Evolutionary conservation across 1,140 invertebrate genomes (phyloP).

Genomic region (Pachypsylla venusta): DNA sequence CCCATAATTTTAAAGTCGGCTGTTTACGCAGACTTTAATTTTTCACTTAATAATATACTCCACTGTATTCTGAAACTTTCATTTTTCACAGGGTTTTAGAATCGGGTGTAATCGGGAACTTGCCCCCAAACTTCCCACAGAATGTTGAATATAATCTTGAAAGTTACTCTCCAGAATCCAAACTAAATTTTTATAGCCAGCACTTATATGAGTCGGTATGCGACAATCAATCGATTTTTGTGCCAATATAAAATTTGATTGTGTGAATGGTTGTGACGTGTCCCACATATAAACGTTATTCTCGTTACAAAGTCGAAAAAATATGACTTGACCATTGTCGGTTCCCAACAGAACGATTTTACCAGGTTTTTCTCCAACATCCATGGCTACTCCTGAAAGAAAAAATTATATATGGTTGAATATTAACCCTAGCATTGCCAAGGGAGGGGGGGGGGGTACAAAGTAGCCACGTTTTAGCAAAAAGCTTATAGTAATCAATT

Average conservation of each 20-base stretch:
- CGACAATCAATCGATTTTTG: neutral
- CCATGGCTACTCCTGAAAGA: neutral
- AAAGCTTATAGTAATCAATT: too few species aligned
- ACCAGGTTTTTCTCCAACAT: neutral
- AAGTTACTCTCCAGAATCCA: neutral
- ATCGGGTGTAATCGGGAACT: neutral
- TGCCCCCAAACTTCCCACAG: neutral
- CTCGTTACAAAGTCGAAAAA: neutral
- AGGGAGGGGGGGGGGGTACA: too few species aligned
- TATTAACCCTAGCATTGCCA: too few species aligned
- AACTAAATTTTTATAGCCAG: neutral
- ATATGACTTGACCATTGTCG: neutral
- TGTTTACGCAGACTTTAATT: too few species aligned
- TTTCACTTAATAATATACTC: too few species aligned
- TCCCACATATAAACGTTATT: neutral
- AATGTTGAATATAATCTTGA: neutral
- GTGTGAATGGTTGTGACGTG: neutral
- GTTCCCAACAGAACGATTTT: neutral
- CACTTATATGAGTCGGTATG: neutral
- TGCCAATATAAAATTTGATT: neutral
- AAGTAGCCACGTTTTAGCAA: too few species aligned
- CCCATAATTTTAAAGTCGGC: too few species aligned
- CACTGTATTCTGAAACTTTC: too few species aligned
- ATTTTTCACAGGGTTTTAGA: too few species aligned
- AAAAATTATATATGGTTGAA: too few species aligned